These are phyloP conservation scores for Perognathus longimembris DNA, from an alignment of 2,113 vertebrate species.

Conservation along the genomic window DNA sequence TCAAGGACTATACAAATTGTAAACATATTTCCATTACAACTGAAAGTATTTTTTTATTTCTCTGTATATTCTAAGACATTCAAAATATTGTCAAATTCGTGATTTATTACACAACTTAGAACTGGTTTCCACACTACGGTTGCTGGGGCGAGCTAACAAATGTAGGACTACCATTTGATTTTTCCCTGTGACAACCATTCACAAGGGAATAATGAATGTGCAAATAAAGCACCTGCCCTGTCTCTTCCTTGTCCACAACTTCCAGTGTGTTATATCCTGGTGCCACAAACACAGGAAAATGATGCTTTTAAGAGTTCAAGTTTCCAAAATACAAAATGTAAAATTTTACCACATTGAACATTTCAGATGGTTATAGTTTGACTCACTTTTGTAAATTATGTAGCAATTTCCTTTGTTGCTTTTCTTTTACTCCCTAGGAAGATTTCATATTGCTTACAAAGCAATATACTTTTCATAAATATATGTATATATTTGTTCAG, in stretches of 20 bases:
- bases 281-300: not conserved
- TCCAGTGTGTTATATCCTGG: not conserved
- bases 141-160: not conserved
- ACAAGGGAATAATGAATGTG: not conserved
- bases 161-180: not conserved
- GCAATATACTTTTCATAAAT: not conserved
- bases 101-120: not conserved
- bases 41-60: too few species aligned
- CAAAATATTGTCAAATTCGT: not conserved
- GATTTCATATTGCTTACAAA: not conserved
- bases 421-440: too few species aligned
- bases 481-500: not conserved
- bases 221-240: not conserved
- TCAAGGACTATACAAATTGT: not conserved
- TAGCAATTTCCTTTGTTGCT: too few species aligned
- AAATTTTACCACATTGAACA: not conserved
- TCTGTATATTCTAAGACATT: not conserved
- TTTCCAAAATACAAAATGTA: conserved; percentile 48
- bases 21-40: too few species aligned
- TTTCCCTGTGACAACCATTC: not conserved
- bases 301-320: not conserved
- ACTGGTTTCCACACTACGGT: not conserved
- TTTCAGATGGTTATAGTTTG: not conserved
- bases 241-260: not conserved
- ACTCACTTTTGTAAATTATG: not conserved